phyloP scores from a whole-genome alignment of 2,113 vertebrate genomes.

The Prunella himalayana region DNA sequence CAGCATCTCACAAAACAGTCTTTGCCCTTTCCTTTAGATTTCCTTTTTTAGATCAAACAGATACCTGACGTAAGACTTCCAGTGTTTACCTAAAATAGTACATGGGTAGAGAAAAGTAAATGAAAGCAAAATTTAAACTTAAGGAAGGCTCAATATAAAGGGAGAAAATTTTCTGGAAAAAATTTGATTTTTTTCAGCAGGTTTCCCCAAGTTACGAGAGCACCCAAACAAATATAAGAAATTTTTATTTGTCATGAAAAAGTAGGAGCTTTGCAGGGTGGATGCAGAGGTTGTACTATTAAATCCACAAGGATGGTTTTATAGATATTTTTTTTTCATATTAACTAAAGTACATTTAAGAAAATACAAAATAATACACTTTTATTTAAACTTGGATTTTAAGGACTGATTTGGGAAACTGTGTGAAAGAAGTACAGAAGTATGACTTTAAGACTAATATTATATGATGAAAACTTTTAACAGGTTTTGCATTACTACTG shows the following conservation, averaged over 20 bases:
- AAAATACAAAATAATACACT: neutral
- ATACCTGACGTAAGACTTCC: neutral
- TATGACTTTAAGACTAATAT: neutral
- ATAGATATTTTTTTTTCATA: neutral
- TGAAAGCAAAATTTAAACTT: neutral
- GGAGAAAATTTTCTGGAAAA: neutral
- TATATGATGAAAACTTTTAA: neutral
- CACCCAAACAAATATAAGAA: accelerated
- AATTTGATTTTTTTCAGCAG: neutral
- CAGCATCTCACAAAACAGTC: neutral
- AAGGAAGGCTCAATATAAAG: neutral
- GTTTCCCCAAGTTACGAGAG: neutral
- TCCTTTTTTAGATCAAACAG: neutral
- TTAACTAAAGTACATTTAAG: neutral
- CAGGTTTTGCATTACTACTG: neutral
- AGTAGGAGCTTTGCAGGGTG: neutral
- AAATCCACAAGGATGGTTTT: neutral
- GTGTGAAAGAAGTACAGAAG: neutral
- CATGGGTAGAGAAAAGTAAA: neutral
- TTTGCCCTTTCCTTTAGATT: neutral
- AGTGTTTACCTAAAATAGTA: neutral
- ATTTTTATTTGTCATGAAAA: neutral
- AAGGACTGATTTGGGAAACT: neutral
- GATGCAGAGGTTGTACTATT: too few relatives aligned
- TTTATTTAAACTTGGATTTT: neutral